These are phyloP conservation scores for Burhinus oedicnemus DNA, from an alignment of 2,113 vertebrate species.

Conservation along the genomic window DNA sequence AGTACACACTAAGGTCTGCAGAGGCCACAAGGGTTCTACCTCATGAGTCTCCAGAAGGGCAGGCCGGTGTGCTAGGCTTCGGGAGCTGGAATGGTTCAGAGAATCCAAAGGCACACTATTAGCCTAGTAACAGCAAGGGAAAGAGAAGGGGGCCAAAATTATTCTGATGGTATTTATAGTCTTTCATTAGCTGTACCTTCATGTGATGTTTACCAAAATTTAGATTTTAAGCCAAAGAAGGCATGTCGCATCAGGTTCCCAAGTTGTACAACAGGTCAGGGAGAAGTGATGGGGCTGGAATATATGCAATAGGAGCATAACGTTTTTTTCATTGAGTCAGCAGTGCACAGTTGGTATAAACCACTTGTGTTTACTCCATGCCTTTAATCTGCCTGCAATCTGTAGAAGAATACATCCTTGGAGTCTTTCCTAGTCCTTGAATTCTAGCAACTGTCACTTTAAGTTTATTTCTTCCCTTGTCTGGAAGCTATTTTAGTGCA, in stretches of 20 bases:
- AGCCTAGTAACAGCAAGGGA: background rate
- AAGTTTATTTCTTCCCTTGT: slow-evolving; percentile 6
- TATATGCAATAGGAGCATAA: background rate
- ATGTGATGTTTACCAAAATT: background rate
- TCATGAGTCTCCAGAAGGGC: background rate
- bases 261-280: background rate
- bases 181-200: background rate
- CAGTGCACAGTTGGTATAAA: background rate
- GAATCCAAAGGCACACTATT: background rate
- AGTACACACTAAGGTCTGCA: background rate
- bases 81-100: background rate
- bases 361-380: background rate
- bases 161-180: background rate
- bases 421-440: background rate
- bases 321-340: background rate
- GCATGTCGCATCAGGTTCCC: background rate
- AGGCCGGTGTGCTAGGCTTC: background rate
- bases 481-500: slow-evolving; percentile 36
- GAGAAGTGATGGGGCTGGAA: background rate
- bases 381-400: background rate
- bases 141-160: background rate
- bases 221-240: background rate
- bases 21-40: background rate
- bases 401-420: background rate
- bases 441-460: slow-evolving; percentile 18